Base-by-base conservation (phyloP, 2,888 invertebrate species). In the Vanessa cardui region DNA sequence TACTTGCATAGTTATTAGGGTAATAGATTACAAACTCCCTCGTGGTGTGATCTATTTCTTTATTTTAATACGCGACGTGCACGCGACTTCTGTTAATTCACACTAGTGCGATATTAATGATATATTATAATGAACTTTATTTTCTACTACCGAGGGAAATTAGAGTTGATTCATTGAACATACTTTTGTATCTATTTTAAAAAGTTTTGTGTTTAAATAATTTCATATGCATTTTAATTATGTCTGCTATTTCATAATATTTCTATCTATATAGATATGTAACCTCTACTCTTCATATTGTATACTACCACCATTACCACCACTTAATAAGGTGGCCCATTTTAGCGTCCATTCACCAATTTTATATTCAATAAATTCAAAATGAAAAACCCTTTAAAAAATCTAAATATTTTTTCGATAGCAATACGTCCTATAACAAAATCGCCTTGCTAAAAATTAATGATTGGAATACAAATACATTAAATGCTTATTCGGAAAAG, bases 1-100 rank as follows among this genome's bases (percentile, higher is more conserved):
- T 26, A 12, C 21, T 26, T 52, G 45, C 54, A n/a, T 60, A 46
- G 33, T 46, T 65, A 60, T 46, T 65, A 52, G 46, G 60, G 54
- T 46, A 65, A 60, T 65, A 65, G 60, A 60, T 60, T 21, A 60
- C 54, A 18, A 65, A 52, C 60, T 65, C 65, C 65, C 65, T 50
- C 9, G 46, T 54, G 60, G 52, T 33, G 46, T 52, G 54, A 44
- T 60, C 46, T 54, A 52, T 60, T 60, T 65, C 50, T 60, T 65
- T 33, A 54, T 33, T 60, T 50, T 59, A 58, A 59, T 65, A 65
- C 46, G 54, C 46, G 31, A 47, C 46, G 45, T 52, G 46, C 59
- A 60, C 65, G 64, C 58, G 58, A 59, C 64, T 45, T 45, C 59
- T 64, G 52, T 60, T 60, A 60, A 65, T 60, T 46, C 52, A 60